phyloP scores from a whole-genome alignment of 2,797 vertebrate genomes.

The Distichodus sexfasciatus region DNA sequence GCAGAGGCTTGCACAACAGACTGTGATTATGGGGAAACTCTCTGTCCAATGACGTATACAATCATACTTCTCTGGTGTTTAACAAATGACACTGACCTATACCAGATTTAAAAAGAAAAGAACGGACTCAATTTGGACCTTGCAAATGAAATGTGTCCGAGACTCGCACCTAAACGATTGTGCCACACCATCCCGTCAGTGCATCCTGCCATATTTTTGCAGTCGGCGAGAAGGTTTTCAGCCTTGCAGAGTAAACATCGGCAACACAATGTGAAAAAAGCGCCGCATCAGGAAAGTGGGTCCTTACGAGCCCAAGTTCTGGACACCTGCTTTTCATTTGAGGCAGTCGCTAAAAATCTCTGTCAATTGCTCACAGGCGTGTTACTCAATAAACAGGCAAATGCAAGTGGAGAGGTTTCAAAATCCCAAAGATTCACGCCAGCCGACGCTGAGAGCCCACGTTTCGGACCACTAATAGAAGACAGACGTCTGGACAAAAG shows the following conservation, averaged over 20 bases:
- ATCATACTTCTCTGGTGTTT: too few relatives aligned
- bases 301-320: slow-evolving; percentile 27
- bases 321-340: slow-evolving; percentile 27
- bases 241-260: slow-evolving; percentile 10
- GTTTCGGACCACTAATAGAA: slow-evolving; percentile 63
- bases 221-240: neutral
- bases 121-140: too few relatives aligned
- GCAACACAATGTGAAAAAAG: slow-evolving; percentile 38
- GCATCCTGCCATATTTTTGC: neutral
- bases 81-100: too few relatives aligned
- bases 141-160: too few relatives aligned
- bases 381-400: slow-evolving; percentile 55
- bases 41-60: slow-evolving; percentile 7
- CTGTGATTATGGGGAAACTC: slow-evolving; percentile 2
- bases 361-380: slow-evolving; percentile 46
- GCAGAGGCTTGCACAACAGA: neutral
- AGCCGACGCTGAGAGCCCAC: slow-evolving; percentile 60
- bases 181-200: too few relatives aligned
- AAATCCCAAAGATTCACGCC: slow-evolving; percentile 46
- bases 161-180: too few relatives aligned
- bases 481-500: slow-evolving; percentile 55
- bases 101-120: too few relatives aligned
- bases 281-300: slow-evolving; percentile 53
- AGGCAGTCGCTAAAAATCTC: slow-evolving; percentile 39
- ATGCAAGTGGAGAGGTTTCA: slow-evolving; percentile 48